Conservation (phyloP, 2,888 invertebrate genomes). For the Protonemura montana region DNA sequence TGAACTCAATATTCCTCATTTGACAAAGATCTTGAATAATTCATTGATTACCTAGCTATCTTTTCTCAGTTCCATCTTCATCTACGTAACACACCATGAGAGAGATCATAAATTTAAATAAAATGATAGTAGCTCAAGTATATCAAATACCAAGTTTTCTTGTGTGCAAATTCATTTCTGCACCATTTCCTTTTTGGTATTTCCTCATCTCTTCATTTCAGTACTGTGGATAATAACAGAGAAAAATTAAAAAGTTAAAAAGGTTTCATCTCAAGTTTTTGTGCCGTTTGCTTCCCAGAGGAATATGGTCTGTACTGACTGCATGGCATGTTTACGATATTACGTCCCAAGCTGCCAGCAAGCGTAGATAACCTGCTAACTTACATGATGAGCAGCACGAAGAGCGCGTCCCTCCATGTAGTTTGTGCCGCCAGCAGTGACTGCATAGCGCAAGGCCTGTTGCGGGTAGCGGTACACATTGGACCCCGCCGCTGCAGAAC, state of each 20-base stretch:
- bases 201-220: not conserved
- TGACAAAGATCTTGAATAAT: not conserved
- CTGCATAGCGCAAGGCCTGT: not conserved
- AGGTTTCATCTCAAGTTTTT: too few species aligned
- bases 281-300: too few species aligned
- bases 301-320: too few species aligned
- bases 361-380: not conserved
- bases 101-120: not conserved
- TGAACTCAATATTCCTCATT: not conserved
- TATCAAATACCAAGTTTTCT: not conserved
- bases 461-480: constrained; percentile 23
- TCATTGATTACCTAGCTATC: too few species aligned
- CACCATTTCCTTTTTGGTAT: not conserved
- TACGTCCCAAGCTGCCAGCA: too few species aligned
- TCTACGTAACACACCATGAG: not conserved
- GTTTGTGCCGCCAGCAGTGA: not conserved
- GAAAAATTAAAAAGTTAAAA: too few species aligned
- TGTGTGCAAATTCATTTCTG: not conserved
- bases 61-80: not conserved
- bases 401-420: constrained; percentile 16
- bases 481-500: not conserved
- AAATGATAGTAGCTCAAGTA: not conserved
- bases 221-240: too few species aligned
- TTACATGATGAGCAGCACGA: not conserved
- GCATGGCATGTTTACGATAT: too few species aligned